A percentile compares a stretch with the other conserved stretches of the same genome.
These are phyloP conservation scores for Pomatorhinus ruficollis DNA, from an alignment of 2,113 vertebrate species.

Conservation along the genomic window DNA sequence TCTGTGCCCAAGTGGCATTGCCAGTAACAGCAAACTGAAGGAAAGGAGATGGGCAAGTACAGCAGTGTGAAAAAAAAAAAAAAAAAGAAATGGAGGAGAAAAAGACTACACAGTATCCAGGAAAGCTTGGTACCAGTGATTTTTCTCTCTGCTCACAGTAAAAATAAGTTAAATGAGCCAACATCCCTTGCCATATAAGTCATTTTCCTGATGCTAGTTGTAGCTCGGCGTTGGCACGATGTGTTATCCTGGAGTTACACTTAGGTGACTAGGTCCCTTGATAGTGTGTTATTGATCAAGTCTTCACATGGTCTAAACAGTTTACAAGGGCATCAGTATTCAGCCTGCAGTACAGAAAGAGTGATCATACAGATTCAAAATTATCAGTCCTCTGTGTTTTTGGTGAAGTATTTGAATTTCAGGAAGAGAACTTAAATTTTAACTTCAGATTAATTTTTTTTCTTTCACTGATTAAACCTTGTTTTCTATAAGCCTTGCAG, in stretches of 20 bases:
- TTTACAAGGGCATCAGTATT: not conserved
- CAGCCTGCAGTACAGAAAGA: not conserved
- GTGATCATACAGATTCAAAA: not conserved
- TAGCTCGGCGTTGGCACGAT: not conserved
- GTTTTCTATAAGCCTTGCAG: not conserved
- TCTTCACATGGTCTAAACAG: not conserved
- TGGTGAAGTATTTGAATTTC: not conserved
- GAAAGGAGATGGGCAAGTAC: not conserved
- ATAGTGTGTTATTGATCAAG: not conserved
- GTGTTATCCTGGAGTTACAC: not conserved
- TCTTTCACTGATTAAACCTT: not conserved
- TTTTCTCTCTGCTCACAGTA: not conserved
- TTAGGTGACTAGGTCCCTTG: not conserved
- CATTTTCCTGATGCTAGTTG: not conserved
- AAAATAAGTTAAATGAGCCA: not conserved
- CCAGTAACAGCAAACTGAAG: not conserved
- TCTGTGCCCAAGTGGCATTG: not conserved
- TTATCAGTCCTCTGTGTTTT: not conserved
- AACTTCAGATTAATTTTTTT: not conserved
- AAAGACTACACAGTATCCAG: not conserved
- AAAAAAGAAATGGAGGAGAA: not conserved
- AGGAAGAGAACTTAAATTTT: not conserved
- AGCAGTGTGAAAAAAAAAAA: not conserved
- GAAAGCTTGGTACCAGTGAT: not conserved
- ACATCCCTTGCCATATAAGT: not conserved